Evolutionary conservation across 1,140 invertebrate genomes (phyloP).

Genomic region (Bicyclus anynana): DNA sequence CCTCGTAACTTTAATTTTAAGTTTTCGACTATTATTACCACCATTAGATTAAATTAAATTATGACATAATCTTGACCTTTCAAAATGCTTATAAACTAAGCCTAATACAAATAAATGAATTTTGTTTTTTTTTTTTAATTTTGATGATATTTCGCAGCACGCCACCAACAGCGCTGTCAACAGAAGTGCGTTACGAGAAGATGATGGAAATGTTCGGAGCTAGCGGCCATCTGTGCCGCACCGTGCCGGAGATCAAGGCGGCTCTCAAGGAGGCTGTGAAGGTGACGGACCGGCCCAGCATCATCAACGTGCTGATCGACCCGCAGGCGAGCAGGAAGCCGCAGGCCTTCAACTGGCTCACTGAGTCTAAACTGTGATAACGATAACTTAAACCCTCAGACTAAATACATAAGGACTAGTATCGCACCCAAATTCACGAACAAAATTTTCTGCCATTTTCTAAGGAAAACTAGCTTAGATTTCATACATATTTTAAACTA

Average conservation of each 20-base stretch:
- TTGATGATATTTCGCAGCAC: too few relatives aligned
- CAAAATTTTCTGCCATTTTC: too few relatives aligned
- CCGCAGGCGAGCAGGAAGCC: constrained; percentile 92
- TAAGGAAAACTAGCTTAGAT: too few relatives aligned
- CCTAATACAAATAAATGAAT: too few relatives aligned
- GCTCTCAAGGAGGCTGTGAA: constrained; percentile 83
- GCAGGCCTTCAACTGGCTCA: constrained; percentile 94
- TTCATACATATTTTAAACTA: too few relatives aligned
- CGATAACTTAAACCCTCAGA: not conserved
- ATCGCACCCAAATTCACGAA: not conserved
- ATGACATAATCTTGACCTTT: too few relatives aligned
- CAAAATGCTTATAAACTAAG: too few relatives aligned
- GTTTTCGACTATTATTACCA: too few relatives aligned
- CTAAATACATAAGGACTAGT: not conserved
- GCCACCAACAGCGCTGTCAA: constrained; percentile 88
- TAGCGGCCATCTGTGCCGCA: constrained; percentile 88
- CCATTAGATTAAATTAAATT: too few relatives aligned
- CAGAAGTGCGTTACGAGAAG: constrained; percentile 91
- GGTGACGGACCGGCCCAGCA: constrained; percentile 85
- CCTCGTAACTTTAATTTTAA: too few relatives aligned
- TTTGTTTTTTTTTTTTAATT: too few relatives aligned
- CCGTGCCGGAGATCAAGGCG: constrained; percentile 83
- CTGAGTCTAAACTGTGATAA: constrained; percentile 90
- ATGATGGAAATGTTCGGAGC: constrained; percentile 92
- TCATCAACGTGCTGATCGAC: constrained; percentile 95